These are phyloP conservation scores for Sesamia inferens DNA, from an alignment of 2,888 invertebrate genomes.

Conservation along the genomic window DNA sequence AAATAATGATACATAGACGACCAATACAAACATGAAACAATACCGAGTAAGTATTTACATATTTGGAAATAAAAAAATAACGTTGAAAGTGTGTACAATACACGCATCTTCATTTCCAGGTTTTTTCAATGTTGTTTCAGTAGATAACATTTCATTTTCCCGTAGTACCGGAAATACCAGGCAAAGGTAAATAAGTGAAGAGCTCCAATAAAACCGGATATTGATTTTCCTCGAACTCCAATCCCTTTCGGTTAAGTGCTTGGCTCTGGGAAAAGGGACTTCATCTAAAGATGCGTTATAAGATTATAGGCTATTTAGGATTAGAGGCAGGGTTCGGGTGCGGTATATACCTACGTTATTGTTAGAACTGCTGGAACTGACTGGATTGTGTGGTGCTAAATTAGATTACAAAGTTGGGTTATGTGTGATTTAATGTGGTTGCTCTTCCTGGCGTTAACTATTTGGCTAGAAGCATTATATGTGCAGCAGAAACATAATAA, in stretches of 20 bases:
- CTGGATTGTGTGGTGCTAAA: background rate
- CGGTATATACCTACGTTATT: conserved; percentile 15
- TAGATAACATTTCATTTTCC: conserved; percentile 33
- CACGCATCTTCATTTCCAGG: conserved; percentile 13
- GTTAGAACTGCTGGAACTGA: conserved; percentile 12
- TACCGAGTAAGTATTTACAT: conserved; percentile 23
- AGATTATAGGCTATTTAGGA: conserved; percentile 52
- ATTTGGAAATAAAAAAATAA: no score
- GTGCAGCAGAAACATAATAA: background rate
- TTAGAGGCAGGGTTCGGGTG: conserved; percentile 33
- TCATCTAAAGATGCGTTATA: conserved; percentile 51
- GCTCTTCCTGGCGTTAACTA: no score
- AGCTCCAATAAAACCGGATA: conserved; percentile 52
- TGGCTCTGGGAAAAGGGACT: conserved; percentile 42
- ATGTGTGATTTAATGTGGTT: background rate
- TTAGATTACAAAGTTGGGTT: background rate
- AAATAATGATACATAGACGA: conserved; percentile 3
- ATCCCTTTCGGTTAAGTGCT: conserved; percentile 44
- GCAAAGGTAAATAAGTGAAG: conserved; percentile 51
- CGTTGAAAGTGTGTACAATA: conserved; percentile 21
- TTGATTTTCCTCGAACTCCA: conserved; percentile 53
- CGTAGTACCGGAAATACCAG: conserved; percentile 31
- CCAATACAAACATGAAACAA: conserved; percentile 31
- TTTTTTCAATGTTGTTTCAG: conserved; percentile 28
- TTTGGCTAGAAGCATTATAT: background rate